Base-by-base conservation (phyloP, 1,140 invertebrate species). In the Melitaea cinxia region DNA sequence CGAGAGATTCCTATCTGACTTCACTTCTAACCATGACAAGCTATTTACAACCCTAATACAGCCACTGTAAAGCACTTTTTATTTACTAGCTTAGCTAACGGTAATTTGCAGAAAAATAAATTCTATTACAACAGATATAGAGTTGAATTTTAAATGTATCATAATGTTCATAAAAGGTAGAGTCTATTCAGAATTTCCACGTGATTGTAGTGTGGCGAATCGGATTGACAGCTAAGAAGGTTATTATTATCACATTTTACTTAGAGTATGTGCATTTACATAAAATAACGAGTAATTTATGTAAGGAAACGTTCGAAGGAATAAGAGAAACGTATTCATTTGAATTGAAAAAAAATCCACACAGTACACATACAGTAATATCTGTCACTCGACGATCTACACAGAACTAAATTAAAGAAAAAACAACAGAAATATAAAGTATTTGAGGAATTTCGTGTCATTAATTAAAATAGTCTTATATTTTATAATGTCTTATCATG, bases 211-310 rank as follows among this genome's bases (percentile, higher is more conserved):
- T 82, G 78, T 83, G 73, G 80, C 84, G 81, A 88, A 90, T 90
- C 77, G 75, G 80, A 85, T 87, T 90, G 88, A 90, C 88, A 86
- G 78, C 65, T 83, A 85, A 86, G 83, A 86, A 85, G 82, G 82
- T 88, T 88, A 89, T 88, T 89, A 89, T 89, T 89, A 88, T 87
- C 83, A 85, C 87, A 89, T 88, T 89, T 88, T 82, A 88, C 82
- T 86, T 80, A 80, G 75, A 82, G 77, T 77, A 80, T 64, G 72
- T 79, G 72, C 80, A 82, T 86, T 86, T 88, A 88, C 82, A 86
- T 88, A 82, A 76, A 85, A 84, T 73, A 78, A 83, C 61, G 60
- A 14, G 56, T 59, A 65, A 59, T 65, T 65, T 65, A 21, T 60
- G 10, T 39, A 58, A 53, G 35, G 55, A 65, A 65, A 57, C 55